These are phyloP conservation scores for Machimus atricapillus DNA, from an alignment of 2,888 invertebrate genomes.

Conservation along the genomic window DNA sequence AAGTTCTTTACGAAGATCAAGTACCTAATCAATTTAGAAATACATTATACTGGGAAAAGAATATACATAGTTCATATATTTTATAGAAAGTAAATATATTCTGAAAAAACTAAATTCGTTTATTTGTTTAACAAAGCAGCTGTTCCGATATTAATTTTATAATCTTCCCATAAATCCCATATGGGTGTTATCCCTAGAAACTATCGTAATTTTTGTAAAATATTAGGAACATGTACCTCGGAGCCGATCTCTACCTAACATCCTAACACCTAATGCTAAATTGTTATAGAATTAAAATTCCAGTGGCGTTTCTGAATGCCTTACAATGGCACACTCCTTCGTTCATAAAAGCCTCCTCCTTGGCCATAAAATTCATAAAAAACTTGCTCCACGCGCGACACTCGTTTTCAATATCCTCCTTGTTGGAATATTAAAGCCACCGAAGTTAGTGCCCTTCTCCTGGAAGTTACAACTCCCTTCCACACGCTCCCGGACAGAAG, in stretches of 20 bases:
- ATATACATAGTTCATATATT: too few relatives aligned
- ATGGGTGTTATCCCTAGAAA: background rate
- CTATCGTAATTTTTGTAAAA: background rate
- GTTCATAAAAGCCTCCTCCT: background rate
- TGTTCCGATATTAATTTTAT: background rate
- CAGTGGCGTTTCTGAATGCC: background rate
- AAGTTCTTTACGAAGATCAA: too few relatives aligned
- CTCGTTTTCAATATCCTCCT: background rate
- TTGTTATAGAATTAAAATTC: background rate
- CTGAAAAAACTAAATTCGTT: too few relatives aligned
- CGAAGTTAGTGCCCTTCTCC: background rate
- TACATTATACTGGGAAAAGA: too few relatives aligned
- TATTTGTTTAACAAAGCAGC: background rate
- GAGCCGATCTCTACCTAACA: background rate
- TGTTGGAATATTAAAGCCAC: background rate
- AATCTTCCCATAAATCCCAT: background rate
- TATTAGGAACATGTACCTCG: background rate
- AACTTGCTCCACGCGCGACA: background rate
- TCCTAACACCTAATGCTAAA: background rate
- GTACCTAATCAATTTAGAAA: too few relatives aligned
- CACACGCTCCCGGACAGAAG: background rate
- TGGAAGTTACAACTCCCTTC: background rate
- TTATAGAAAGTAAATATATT: too few relatives aligned
- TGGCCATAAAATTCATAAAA: background rate
- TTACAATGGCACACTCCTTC: background rate